Percentiles rank a stretch among this genome's conserved stretches.
These are phyloP conservation scores for Sphaeridia pumilis DNA, from an alignment of 2,888 invertebrate genomes.

Conservation along the genomic window DNA sequence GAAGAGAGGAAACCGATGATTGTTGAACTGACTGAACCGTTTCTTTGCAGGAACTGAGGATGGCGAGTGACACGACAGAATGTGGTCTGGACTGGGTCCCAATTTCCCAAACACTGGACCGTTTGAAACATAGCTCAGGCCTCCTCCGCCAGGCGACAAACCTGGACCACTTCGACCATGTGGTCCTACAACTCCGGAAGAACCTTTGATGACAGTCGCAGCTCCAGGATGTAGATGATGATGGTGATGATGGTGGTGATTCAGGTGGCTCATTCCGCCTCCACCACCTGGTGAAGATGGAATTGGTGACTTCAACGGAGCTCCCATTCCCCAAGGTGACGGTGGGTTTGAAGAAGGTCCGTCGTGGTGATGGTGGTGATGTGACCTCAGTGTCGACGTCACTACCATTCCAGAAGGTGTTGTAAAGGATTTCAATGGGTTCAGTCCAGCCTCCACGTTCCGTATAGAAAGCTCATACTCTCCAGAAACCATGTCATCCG, in stretches of 20 bases:
- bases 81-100: slow-evolving; percentile 1
- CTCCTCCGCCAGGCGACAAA: slow-evolving; percentile 2
- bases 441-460: neutral
- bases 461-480: slow-evolving; percentile 12
- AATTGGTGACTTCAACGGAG: neutral
- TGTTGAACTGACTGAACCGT: slow-evolving; percentile 9
- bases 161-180: slow-evolving; percentile 7
- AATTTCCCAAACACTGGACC: slow-evolving; percentile 8
- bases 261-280: too few species aligned
- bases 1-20: slow-evolving; percentile 1
- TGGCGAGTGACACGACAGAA: neutral
- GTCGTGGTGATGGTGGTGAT: neutral
- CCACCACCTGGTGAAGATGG: neutral
- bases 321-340: neutral
- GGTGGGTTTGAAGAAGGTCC: neutral
- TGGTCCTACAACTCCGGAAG: too few species aligned
- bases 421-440: slow-evolving; percentile 11
- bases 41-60: slow-evolving; percentile 11
- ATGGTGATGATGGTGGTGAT: neutral
- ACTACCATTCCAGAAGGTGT: slow-evolving; percentile 15
- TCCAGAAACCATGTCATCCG: neutral
- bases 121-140: too few species aligned
- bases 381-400: slow-evolving; percentile 4
- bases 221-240: neutral
- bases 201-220: neutral